Conservation (phyloP, 1,140 invertebrate genomes). For the Onthophagus taurus region DNA sequence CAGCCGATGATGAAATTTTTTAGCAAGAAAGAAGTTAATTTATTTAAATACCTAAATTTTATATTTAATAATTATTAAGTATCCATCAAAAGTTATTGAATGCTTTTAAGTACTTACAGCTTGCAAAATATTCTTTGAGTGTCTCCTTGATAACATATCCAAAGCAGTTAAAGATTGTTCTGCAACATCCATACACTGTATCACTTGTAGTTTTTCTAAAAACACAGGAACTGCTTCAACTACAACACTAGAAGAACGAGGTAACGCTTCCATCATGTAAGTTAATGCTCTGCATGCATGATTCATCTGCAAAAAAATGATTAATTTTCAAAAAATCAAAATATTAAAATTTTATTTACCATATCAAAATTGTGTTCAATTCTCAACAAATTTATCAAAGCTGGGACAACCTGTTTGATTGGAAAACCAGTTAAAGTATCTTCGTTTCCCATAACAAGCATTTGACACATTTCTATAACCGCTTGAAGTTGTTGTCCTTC, state of each 20-base stretch:
- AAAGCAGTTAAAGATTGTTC: conserved; percentile 94
- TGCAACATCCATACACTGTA: conserved; percentile 98
- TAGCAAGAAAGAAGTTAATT: no score
- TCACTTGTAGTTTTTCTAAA: conserved; percentile 90
- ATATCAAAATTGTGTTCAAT: conserved; percentile 99
- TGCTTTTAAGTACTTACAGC: conserved; percentile 52
- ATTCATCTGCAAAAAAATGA: conserved; percentile 71
- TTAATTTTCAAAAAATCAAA: neutral
- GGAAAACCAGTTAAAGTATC: conserved; percentile 97
- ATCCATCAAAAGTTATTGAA: conserved; percentile 1
- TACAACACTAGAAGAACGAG: conserved; percentile 90
- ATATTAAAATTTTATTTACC: conserved; percentile 40
- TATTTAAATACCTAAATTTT: neutral
- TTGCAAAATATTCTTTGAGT: conserved; percentile 93
- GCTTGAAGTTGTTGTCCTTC: conserved; percentile 95
- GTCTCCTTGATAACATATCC: conserved; percentile 92
- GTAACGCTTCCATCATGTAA: conserved; percentile 98
- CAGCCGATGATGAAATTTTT: no score
- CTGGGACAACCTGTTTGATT: conserved; percentile 94
- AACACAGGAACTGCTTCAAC: conserved; percentile 95
- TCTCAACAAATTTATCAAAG: conserved; percentile 75
- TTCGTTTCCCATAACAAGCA: conserved; percentile 99
- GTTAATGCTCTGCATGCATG: conserved; percentile 96
- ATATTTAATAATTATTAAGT: neutral
- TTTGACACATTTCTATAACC: conserved; percentile 97